Base-by-base conservation (phyloP, 2,797 vertebrate genomes). In the Chelon labrosus region DNA sequence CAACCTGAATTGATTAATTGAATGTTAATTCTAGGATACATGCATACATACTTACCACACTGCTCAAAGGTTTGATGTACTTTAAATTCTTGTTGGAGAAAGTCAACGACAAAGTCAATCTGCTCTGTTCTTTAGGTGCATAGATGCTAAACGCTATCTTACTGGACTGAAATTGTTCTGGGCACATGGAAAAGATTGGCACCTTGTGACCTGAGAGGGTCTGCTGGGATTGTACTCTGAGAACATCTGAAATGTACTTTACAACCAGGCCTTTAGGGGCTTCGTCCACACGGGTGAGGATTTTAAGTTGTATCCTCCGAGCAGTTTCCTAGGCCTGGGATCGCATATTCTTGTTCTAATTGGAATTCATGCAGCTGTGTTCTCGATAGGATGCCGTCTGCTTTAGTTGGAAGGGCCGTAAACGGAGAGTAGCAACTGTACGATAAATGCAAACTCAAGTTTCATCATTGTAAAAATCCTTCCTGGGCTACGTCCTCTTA, bases 381-480 rank as follows among this genome's bases (percentile, higher is more conserved):
- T 54, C 52, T 57, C 25, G 58, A 58, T 13, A 39, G 19, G n/a
- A 12, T 68, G 46, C 37, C 39, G 25, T 68, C 22, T 57, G n/a
- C n/a, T 19, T 49, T 1, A 12, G 38, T 58, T 51, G 39, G 49
- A 50, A 13, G n/a, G 11, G 35, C 37, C 11, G 19, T 58, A 41
- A 68, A 51, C 20, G n/a, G 55, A 13, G 17, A 51, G 12, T 13
- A 50, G 46, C 55, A 67, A 14, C 39, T 13, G 13, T 8, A 19
- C 57, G 20, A 38, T 14, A 39, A 68, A 67, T 49, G 16, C 35
- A 57, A 17, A 4, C 31, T 16, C 7, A 10, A 37, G 16, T 31
- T 60, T 46, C 13, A 53, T 13, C 9, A 11, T 73, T 68, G 52
- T 67, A 53, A 71, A 63, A 63, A 59, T 57, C 55, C 25, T 53